Evolutionary conservation across 2,888 invertebrate genomes (phyloP).

Genomic region (Chymomyza procnemis): DNA sequence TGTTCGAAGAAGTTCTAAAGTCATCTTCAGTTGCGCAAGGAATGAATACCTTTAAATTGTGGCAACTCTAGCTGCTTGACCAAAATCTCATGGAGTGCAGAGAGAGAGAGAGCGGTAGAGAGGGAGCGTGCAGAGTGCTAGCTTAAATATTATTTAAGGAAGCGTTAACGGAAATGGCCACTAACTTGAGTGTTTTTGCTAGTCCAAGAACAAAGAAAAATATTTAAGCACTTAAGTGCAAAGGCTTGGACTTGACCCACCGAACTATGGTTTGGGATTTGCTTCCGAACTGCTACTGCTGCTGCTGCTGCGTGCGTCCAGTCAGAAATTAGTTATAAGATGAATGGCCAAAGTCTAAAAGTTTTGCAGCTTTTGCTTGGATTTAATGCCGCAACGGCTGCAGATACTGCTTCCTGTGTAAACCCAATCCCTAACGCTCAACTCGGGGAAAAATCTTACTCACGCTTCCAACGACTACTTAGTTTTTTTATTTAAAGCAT

Average conservation of each 20-base stretch:
- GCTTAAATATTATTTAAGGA: constrained; percentile 69
- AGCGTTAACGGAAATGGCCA: constrained; percentile 71
- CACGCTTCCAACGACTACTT: constrained; percentile 21
- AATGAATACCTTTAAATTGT: constrained; percentile 21
- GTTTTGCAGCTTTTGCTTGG: constrained; percentile 70
- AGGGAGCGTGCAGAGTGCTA: constrained; percentile 49
- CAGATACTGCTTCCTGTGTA: not conserved
- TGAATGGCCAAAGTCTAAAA: constrained; percentile 71
- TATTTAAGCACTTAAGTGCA: constrained; percentile 69
- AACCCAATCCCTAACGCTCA: not conserved
- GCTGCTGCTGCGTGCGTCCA: constrained; percentile 39
- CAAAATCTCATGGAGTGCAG: constrained; percentile 55
- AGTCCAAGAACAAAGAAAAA: constrained; percentile 61
- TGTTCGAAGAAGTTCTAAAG: constrained; percentile 45
- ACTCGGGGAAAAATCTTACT: too few relatives aligned
- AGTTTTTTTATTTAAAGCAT: constrained; percentile 57
- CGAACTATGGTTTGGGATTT: too few relatives aligned
- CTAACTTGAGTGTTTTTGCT: constrained; percentile 60
- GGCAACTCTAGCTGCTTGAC: not conserved
- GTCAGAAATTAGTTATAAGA: constrained; percentile 72
- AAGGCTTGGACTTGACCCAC: constrained; percentile 18
- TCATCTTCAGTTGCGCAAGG: constrained; percentile 29
- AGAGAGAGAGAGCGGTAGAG: too few relatives aligned
- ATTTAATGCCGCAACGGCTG: constrained; percentile 55
- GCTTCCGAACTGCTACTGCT: not conserved